These are phyloP conservation scores for Dicrostonyx torquatus DNA, from an alignment of 2,797 vertebrate species.

Conservation along the genomic window DNA sequence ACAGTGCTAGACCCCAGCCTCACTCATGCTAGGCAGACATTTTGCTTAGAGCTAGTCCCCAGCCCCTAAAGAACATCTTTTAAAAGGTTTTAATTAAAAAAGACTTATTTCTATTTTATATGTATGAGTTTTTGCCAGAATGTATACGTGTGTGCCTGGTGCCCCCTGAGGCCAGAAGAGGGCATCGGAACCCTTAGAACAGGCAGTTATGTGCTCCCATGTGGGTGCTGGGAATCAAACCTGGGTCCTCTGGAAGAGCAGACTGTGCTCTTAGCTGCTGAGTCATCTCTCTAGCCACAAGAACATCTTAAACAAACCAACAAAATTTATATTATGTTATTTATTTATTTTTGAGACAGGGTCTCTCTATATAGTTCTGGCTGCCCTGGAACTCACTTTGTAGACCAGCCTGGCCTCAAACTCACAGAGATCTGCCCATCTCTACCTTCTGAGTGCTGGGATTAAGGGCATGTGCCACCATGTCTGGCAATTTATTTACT, in stretches of 20 bases:
- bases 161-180: not conserved
- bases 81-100: not conserved
- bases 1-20: not conserved
- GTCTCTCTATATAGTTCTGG: not conserved
- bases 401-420: not conserved
- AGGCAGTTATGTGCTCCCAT: not conserved
- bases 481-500: not conserved
- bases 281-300: not conserved
- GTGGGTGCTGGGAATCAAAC: not conserved
- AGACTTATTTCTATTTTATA: not conserved
- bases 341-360: not conserved
- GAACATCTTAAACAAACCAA: not conserved
- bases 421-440: not conserved
- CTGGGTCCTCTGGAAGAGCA: not conserved
- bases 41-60: not conserved
- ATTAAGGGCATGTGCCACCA: not conserved
- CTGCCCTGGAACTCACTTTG: not conserved
- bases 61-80: not conserved
- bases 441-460: not conserved
- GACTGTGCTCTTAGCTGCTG: not conserved
- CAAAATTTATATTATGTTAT: not conserved
- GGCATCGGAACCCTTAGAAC: not conserved
- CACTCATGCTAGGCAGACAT: not conserved
- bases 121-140: not conserved
- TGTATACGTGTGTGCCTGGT: too few species aligned